These are phyloP conservation scores for Poeciliopsis occidentalis DNA, from an alignment of 2,113 vertebrate genomes.

Conservation along the genomic window DNA sequence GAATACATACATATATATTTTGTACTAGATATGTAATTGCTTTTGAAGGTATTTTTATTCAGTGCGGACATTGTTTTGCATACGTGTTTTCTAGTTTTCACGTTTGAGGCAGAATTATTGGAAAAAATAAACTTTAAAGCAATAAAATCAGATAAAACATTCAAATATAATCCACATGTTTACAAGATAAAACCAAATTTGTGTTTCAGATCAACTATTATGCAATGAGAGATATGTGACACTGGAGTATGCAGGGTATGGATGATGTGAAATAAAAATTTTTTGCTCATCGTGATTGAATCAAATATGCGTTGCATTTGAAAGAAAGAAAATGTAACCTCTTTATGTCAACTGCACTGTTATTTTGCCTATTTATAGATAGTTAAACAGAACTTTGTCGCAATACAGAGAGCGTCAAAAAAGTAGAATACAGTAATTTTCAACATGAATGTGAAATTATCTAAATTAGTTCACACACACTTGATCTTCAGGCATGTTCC, in stretches of 20 bases:
- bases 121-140: background rate
- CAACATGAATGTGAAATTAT: background rate
- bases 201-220: slow-evolving; percentile 7
- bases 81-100: slow-evolving; percentile 34
- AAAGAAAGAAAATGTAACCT: background rate
- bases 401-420: background rate
- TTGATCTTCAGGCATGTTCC: background rate
- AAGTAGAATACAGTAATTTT: background rate
- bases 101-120: background rate
- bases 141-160: background rate
- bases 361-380: background rate
- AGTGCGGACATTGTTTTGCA: slow-evolving; percentile 23
- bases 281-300: slow-evolving; percentile 2
- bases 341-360: background rate
- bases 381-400: background rate
- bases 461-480: background rate
- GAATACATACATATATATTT: slow-evolving; percentile 41
- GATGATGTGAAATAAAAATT: slow-evolving; percentile 40
- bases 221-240: slow-evolving; percentile 5
- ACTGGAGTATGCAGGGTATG: slow-evolving; percentile 5
- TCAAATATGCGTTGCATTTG: background rate
- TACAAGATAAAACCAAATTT: slow-evolving; percentile 34
- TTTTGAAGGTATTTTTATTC: slow-evolving; percentile 43
- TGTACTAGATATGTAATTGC: slow-evolving; percentile 44
- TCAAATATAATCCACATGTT: slow-evolving; percentile 19